phyloP scores from a whole-genome alignment of 2,113 vertebrate species.

The Cnemophilus loriae region DNA sequence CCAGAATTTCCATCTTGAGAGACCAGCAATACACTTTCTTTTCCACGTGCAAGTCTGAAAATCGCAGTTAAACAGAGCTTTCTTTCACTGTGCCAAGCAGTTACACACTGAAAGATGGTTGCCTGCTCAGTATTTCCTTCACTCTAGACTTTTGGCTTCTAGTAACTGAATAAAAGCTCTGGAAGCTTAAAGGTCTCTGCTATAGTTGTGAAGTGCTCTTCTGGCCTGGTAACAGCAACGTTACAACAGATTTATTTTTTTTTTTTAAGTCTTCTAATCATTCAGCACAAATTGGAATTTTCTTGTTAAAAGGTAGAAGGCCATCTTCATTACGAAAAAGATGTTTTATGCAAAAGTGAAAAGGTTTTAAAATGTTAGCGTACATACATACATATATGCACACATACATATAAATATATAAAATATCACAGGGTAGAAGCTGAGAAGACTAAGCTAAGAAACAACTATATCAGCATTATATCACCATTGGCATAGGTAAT shows the following conservation, averaged over 20 bases:
- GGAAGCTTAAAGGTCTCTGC: not conserved
- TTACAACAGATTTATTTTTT: not conserved
- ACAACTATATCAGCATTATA: not conserved
- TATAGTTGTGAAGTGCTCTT: not conserved
- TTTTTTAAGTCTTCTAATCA: not conserved
- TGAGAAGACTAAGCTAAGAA: not conserved
- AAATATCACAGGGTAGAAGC: not conserved
- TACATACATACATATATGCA: too few relatives aligned
- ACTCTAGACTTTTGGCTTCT: not conserved
- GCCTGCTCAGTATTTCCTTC: not conserved
- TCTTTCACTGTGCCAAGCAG: not conserved
- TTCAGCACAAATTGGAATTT: not conserved
- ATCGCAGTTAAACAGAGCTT: not conserved
- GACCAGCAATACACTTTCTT: not conserved
- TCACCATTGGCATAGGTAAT: not conserved
- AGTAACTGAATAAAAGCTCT: not conserved
- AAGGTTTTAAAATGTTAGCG: not conserved
- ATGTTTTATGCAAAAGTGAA: not conserved
- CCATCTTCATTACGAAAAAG: not conserved
- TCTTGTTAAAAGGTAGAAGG: not conserved
- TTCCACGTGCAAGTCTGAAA: not conserved
- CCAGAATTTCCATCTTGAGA: not conserved
- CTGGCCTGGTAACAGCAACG: not conserved
- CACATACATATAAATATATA: too few relatives aligned
- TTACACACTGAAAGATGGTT: not conserved